Evolutionary conservation across 1,140 invertebrate species (phyloP).

Genomic region (Octopus bimaculoides): DNA sequence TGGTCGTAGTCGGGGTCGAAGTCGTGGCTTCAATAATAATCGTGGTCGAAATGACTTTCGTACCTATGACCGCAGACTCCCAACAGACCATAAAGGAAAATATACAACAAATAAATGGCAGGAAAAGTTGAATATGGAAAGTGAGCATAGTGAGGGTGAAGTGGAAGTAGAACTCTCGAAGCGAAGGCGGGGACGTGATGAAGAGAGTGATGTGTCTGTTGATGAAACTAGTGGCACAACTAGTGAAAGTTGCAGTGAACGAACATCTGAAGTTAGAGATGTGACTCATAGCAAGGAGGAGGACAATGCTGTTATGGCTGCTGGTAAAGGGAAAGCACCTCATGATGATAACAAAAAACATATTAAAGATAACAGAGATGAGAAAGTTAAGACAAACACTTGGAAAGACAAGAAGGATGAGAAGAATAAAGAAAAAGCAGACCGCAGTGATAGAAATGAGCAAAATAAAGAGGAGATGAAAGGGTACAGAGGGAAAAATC

Average conservation of each 20-base stretch:
- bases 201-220: slow-evolving; percentile 53
- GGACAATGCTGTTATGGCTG: slow-evolving; percentile 14
- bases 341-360: no score
- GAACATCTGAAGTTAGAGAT: slow-evolving; percentile 31
- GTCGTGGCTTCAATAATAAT: slow-evolving; percentile 25
- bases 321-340: slow-evolving; percentile 14
- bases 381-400: slow-evolving; percentile 10
- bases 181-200: slow-evolving; percentile 42
- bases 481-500: slow-evolving; percentile 10
- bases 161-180: slow-evolving; percentile 29
- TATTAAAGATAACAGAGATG: background rate
- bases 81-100: background rate
- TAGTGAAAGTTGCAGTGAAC: slow-evolving; percentile 37
- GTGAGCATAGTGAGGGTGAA: slow-evolving; percentile 38
- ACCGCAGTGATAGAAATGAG: slow-evolving; percentile 18
- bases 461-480: slow-evolving; percentile 19
- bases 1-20: slow-evolving; percentile 34
- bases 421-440: slow-evolving; percentile 31
- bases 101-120: slow-evolving; percentile 11
- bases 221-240: slow-evolving; percentile 48
- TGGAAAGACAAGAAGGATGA: slow-evolving; percentile 21
- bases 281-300: slow-evolving; percentile 19
- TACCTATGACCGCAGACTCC: slow-evolving; percentile 26
- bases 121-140: slow-evolving; percentile 25
- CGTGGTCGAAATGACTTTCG: slow-evolving; percentile 38